These are phyloP conservation scores for Physeter macrocephalus DNA, from an alignment of 2,113 vertebrate genomes.

Conservation along the genomic window DNA sequence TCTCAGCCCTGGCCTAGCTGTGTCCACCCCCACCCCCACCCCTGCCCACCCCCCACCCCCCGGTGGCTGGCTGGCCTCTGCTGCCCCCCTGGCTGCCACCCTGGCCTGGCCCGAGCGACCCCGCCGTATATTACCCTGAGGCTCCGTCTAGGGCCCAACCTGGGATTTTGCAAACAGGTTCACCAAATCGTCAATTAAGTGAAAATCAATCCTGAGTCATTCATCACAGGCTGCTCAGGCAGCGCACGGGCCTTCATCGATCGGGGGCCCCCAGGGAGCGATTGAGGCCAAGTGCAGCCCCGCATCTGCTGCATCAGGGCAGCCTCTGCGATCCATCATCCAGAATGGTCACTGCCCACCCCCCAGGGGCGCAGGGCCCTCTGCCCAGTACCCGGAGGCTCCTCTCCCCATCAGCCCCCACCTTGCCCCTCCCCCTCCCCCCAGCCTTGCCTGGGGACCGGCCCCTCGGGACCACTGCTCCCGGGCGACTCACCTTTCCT, in stretches of 20 bases:
- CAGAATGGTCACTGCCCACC: background rate
- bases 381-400: background rate
- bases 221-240: slow-evolving; percentile 86
- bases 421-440: background rate
- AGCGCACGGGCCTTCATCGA: slow-evolving; percentile 74
- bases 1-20: too few species aligned
- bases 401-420: background rate
- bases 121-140: slow-evolving; percentile 80
- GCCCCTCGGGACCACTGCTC: too few species aligned
- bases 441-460: background rate
- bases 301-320: slow-evolving; percentile 73
- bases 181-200: slow-evolving; percentile 99
- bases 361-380: accelerated
- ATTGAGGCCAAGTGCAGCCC: slow-evolving; percentile 79
- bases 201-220: slow-evolving; percentile 94
- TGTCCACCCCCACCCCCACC: background rate
- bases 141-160: slow-evolving; percentile 71
- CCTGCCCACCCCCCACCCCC: background rate
- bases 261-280: slow-evolving; percentile 79
- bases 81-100: slow-evolving; percentile 82
- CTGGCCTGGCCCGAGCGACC: slow-evolving; percentile 82
- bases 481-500: background rate
- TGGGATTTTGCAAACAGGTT: slow-evolving; percentile 84
- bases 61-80: slow-evolving; percentile 48
- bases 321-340: slow-evolving; percentile 77